Evolutionary conservation across 2,797 vertebrate genomes (phyloP), one percentile per base, ranked within the genome.

Genomic region (Sebastes cheni): DNA sequence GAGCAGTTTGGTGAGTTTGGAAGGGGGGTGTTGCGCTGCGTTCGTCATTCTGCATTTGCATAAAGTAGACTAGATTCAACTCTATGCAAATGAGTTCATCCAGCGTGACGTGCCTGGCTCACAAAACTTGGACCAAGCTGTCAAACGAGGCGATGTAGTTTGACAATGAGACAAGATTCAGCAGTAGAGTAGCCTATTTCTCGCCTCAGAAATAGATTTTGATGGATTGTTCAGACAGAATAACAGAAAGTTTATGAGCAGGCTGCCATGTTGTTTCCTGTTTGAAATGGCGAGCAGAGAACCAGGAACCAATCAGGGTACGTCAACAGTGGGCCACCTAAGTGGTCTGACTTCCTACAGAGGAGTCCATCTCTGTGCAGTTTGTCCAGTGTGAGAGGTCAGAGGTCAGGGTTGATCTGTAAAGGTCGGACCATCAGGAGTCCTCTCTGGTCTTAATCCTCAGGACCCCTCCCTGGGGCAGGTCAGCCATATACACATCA

Each of bases 381-480:
- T 81, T 81, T 79, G 77, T 76, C 81, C 68, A 65, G 56, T 25
- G 60, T 58, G 64, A 55, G 34, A 68, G 80, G 83, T 89, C 79
- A 89, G 65, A 84, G 89, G 86, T 90, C 84, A 72, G 34, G 12
- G 64, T 42, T 81, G 83, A 83, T 90, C 70, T 84, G 67, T 62
- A 71, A 52, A 78, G 61, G 80, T 81, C 67, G n/a, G 65, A 75
- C 61, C 81, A 72, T 62, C 20, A 36, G 67, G 81, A 82, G 68
- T 86, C 84, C 71, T 60, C 62, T 55, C 75, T 83, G 52, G 54
- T 89, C 72, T 75, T 89, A 87, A 89, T 88, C 81, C 79, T 70
- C 20, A 80, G 88, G 84, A 92, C 80, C 91, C 80, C 87, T 86
- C 72, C 32, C 62, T 72, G 83, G 9, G 80, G 50, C 81, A 87